Percentiles rank a stretch among this genome's conserved stretches.
Evolutionary conservation across 1,140 invertebrate species (phyloP).

Genomic region (Heliconius congener): DNA sequence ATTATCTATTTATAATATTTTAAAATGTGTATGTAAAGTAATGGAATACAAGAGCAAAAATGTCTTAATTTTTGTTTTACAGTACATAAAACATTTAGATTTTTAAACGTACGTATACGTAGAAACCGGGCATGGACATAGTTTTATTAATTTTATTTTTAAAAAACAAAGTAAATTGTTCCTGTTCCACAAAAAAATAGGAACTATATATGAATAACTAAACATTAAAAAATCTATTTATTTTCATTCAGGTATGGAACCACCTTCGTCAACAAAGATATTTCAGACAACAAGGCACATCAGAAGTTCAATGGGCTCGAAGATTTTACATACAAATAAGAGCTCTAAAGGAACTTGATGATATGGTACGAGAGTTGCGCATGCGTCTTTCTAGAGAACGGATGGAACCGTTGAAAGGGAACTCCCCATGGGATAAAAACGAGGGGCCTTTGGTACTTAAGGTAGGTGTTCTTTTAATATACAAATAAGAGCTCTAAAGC

Average conservation of each 20-base stretch:
- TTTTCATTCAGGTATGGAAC: conserved; percentile 60
- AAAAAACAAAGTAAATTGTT: too few relatives aligned
- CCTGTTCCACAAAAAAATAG: too few relatives aligned
- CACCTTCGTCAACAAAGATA: conserved; percentile 59
- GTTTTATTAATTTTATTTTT: too few relatives aligned
- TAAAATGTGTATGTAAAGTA: too few relatives aligned
- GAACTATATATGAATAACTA: too few relatives aligned
- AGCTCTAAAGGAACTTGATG: conserved; percentile 87
- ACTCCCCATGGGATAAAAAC: conserved; percentile 67
- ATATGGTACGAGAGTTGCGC: conserved; percentile 87
- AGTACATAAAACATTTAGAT: too few relatives aligned
- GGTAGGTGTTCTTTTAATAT: conserved; percentile 84
- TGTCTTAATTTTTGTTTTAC: too few relatives aligned
- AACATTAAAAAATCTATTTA: too few relatives aligned
- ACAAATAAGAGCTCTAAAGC: conserved; percentile 87
- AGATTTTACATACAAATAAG: conserved; percentile 88
- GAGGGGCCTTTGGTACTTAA: conserved; percentile 85
- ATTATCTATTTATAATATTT: too few relatives aligned
- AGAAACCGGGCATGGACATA: too few relatives aligned
- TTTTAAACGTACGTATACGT: too few relatives aligned
- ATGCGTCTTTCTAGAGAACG: conserved; percentile 82
- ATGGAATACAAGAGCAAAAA: too few relatives aligned
- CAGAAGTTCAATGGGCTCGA: conserved; percentile 87
- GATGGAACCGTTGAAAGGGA: conserved; percentile 69
- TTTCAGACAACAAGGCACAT: conserved; percentile 55